Conservation (phyloP, 1,140 invertebrate genomes). For the Trichonephila clavipes region DNA sequence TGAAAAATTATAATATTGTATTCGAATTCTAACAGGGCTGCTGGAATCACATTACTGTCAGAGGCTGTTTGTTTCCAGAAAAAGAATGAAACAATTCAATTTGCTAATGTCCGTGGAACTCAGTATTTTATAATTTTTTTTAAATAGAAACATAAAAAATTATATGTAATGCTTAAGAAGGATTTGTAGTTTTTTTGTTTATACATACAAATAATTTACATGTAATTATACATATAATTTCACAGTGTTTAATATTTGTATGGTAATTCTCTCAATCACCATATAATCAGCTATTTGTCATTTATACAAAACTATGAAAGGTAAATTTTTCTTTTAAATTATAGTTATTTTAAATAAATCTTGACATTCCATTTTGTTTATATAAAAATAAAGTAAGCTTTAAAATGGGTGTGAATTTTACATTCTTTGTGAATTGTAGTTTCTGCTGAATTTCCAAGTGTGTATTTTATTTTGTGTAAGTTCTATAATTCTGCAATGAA, state of each 20-base stretch:
- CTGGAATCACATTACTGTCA: conserved; percentile 43
- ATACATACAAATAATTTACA: too few species aligned
- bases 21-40: conserved; percentile 27
- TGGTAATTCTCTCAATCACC: too few species aligned
- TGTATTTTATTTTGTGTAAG: not conserved
- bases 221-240: too few species aligned
- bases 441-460: not conserved
- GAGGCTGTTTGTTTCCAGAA: conserved; percentile 35
- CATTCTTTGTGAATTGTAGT: too few species aligned
- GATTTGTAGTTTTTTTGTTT: too few species aligned
- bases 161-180: not conserved
- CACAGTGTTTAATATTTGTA: too few species aligned
- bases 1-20: not conserved
- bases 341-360: not conserved
- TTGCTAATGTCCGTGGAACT: not conserved
- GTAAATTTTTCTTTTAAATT: not conserved
- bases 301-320: not conserved
- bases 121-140: not conserved
- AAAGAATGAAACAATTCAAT: not conserved
- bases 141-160: not conserved
- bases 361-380: not conserved
- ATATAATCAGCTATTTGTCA: not conserved
- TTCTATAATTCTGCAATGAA: not conserved
- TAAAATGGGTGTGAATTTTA: not conserved
- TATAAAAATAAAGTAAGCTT: not conserved